Conservation (phyloP, 2,113 vertebrate species). For the Pholis gunnellus region DNA sequence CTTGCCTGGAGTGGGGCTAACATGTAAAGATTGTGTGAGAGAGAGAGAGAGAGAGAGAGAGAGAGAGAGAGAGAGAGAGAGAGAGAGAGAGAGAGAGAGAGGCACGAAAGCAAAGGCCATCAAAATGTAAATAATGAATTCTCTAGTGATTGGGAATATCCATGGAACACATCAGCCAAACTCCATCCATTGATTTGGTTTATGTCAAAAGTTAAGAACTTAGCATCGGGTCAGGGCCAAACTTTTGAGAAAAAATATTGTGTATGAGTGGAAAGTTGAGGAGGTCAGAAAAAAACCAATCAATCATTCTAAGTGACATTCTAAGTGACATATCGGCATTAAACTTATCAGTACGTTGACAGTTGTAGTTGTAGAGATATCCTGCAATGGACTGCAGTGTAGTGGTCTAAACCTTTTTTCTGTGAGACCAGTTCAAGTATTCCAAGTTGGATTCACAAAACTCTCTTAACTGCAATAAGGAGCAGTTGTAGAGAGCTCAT, state of each 20-base stretch:
- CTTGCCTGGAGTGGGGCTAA: background rate
- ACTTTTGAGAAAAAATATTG: background rate
- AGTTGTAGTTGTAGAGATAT: background rate
- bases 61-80: too few relatives aligned
- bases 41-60: too few relatives aligned
- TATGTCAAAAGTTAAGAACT: background rate
- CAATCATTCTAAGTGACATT: conserved; percentile 3
- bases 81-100: too few relatives aligned
- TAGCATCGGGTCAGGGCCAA: background rate
- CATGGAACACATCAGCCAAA: background rate
- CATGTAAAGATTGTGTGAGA: background rate
- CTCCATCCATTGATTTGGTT: background rate
- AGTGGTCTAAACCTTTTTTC: background rate
- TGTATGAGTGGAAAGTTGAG: background rate
- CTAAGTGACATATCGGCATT: background rate
- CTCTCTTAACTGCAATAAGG: background rate
- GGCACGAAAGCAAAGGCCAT: background rate
- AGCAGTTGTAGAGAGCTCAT: background rate
- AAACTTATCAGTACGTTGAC: background rate
- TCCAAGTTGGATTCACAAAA: background rate
- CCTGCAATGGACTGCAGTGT: background rate
- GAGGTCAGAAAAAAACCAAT: conserved; percentile 4
- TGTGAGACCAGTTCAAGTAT: background rate
- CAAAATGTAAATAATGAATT: background rate
- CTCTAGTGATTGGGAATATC: background rate